Percentiles rank a stretch among this genome's conserved stretches.
phyloP scores from a whole-genome alignment of 2,888 invertebrate genomes.

The Dicranocentrus wangi region DNA sequence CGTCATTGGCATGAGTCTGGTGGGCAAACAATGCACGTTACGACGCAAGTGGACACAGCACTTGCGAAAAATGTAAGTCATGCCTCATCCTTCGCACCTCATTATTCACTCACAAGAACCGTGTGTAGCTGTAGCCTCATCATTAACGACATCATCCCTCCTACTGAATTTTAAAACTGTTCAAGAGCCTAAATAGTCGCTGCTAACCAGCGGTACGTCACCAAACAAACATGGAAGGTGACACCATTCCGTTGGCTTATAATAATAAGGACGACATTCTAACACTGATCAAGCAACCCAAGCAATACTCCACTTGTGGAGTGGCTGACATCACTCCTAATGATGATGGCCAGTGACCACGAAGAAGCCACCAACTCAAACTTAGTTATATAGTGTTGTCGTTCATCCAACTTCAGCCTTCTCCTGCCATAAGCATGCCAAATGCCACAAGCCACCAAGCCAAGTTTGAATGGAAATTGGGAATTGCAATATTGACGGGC shows the following conservation, averaged over 20 bases:
- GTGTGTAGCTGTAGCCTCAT: slow-evolving; percentile 4
- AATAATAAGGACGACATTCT: slow-evolving; percentile 40
- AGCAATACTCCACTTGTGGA: slow-evolving; percentile 19
- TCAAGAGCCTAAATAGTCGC: neutral
- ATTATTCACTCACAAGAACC: slow-evolving; percentile 23
- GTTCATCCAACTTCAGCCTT: too few relatives aligned
- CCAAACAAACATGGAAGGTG: slow-evolving; percentile 59
- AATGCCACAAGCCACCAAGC: neutral
- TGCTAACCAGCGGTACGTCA: slow-evolving; percentile 13
- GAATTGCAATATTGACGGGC: neutral
- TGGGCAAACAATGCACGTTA: slow-evolving; percentile 24
- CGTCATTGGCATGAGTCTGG: too few relatives aligned
- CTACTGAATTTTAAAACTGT: neutral
- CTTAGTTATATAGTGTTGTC: too few relatives aligned
- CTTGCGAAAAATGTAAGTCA: slow-evolving; percentile 22
- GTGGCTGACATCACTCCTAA: slow-evolving; percentile 12
- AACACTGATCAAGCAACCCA: slow-evolving; percentile 26
- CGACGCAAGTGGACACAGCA: neutral
- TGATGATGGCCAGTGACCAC: slow-evolving; percentile 51
- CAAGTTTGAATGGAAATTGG: slow-evolving; percentile 5
- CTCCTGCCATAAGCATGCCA: too few relatives aligned
- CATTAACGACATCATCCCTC: slow-evolving; percentile 30
- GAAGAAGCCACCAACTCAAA: slow-evolving; percentile 21
- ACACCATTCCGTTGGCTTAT: slow-evolving; percentile 55
- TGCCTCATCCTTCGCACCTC: slow-evolving; percentile 44